Evolutionary conservation across 2,113 vertebrate species (phyloP).

Genomic region (Chrysochloris asiatica): DNA sequence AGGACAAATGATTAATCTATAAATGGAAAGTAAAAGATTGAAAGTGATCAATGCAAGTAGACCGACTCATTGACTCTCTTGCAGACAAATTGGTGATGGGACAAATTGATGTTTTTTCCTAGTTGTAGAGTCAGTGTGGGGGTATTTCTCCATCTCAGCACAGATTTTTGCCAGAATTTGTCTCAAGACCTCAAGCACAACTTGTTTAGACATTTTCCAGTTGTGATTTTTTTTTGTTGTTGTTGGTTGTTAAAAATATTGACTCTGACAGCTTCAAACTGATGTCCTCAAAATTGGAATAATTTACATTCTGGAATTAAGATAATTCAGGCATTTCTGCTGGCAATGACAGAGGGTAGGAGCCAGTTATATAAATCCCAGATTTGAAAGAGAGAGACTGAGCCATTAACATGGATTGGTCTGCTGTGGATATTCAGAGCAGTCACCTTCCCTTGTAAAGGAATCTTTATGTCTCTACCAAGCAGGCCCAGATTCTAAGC

Average conservation of each 20-base stretch:
- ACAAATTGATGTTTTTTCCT: constrained; percentile 10
- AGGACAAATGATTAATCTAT: constrained; percentile 53
- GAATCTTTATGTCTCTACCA: constrained; percentile 67
- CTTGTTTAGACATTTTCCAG: constrained; percentile 77
- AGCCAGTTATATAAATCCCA: constrained; percentile 75
- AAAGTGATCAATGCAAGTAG: constrained; percentile 59
- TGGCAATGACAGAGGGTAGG: constrained; percentile 38
- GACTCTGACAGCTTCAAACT: constrained; percentile 82
- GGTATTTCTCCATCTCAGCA: constrained; percentile 62
- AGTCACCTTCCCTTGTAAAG: constrained; percentile 69
- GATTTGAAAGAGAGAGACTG: constrained; percentile 66
- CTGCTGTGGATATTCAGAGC: constrained; percentile 59
- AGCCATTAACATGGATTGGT: constrained; percentile 65
- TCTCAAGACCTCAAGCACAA: constrained; percentile 75
- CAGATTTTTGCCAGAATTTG: constrained; percentile 76
- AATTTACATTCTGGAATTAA: constrained; percentile 81
- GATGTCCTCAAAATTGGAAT: constrained; percentile 80
- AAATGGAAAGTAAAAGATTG: constrained; percentile 37
- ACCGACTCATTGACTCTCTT: constrained; percentile 3
- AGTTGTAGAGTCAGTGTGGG: constrained; percentile 54
- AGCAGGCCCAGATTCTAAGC: constrained; percentile 57
- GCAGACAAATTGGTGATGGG: neutral
- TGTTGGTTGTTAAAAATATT: constrained; percentile 76
- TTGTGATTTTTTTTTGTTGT: constrained; percentile 72
- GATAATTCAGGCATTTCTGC: constrained; percentile 78